phyloP scores from a whole-genome alignment of 2,797 vertebrate species.

The Glossophaga mutica region DNA sequence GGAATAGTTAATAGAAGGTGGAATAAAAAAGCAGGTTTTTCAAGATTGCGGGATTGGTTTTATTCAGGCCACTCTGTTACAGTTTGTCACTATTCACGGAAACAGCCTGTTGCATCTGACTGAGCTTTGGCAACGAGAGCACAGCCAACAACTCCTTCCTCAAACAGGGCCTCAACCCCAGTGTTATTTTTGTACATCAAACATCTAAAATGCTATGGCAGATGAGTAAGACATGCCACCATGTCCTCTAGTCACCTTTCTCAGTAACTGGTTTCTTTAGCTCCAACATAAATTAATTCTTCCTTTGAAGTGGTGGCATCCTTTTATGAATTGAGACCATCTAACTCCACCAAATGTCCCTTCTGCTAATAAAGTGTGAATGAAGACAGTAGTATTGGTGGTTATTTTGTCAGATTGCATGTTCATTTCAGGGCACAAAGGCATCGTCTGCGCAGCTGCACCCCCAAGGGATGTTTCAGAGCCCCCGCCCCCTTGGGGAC shows the following conservation, averaged over 20 bases:
- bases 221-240: neutral
- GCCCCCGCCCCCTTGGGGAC: accelerated
- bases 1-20: neutral
- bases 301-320: conserved; percentile 4
- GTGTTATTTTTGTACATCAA: neutral
- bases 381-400: neutral
- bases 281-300: conserved; percentile 23
- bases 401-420: neutral
- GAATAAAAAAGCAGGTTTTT: neutral
- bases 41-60: neutral
- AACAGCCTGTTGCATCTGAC: neutral
- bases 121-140: neutral
- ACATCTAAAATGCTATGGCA: neutral
- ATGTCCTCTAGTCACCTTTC: neutral
- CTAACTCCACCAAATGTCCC: neutral
- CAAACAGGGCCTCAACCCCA: neutral
- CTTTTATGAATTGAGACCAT: conserved; percentile 23
- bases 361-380: neutral
- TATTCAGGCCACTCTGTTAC: neutral
- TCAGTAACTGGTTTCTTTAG: neutral
- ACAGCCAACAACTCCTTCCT: neutral
- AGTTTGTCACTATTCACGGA: neutral
- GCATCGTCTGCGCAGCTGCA: neutral
- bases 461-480: neutral
- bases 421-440: neutral